Base-by-base conservation (phyloP, 2,113 vertebrate species). In the Catharus minimus region DNA sequence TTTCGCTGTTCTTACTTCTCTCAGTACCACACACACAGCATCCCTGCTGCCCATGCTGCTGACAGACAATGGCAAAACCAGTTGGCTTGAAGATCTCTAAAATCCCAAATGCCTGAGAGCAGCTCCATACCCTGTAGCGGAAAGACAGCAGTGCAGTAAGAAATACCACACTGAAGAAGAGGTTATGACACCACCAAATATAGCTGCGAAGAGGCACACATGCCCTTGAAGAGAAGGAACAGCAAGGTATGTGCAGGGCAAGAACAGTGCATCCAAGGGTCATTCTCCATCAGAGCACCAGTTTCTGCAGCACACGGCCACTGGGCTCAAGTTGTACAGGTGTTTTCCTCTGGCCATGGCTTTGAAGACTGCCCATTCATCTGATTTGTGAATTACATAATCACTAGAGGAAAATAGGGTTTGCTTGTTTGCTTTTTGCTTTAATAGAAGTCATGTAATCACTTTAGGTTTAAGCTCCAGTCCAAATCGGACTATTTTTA, bases 401-500 rank as follows among this genome's bases (percentile, higher is more conserved):
- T 75, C 74, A 11, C 19, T 10, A 11, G 38, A 88, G 78, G 36
- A 75, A 95, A 96, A 93, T 0, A 87, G 90, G 62, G 81, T 68
- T 90, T 28, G 78, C 74, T 95, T 89, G 89, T n/a, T 92, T 88
- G 94, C 80, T 96, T 95, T 95, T 92, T 94, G 84, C 89, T 94
- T 91, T 95, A 94, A 93, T 85, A 95, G 95, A 93, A 95, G 81
- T 86, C 92, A 93, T 92, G 93, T 95, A 96, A 96, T 96, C 95
- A 96, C 92, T 94, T 95, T 95, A 95, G 92, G 88, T 94, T 96
- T 96, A 95, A 95, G 92, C 95, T 92, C 84, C 92, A 65, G 74
- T 79, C 87, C 93, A 95, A 95, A 96, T 93, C 89, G 8, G 90
- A 94, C 95, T 96, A 95, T 95, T 96, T 96, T 95, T 95, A 96